Percentiles rank a stretch among this genome's conserved stretches.
These are phyloP conservation scores for Drosophila suboccidentalis DNA, from an alignment of 2,888 invertebrate genomes.

Conservation along the genomic window DNA sequence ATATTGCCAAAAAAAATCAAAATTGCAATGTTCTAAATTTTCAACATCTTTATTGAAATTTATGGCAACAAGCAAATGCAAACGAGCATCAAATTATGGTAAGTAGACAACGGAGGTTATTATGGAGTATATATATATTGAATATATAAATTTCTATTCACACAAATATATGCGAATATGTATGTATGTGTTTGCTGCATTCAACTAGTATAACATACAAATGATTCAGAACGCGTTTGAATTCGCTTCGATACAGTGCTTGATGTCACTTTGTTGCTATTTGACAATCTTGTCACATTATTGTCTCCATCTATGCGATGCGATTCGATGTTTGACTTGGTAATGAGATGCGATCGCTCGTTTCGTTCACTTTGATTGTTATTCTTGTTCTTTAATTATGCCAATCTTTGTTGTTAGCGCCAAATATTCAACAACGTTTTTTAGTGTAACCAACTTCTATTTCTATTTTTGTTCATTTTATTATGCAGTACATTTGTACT, in stretches of 20 bases:
- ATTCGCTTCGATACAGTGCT: slow-evolving; percentile 27
- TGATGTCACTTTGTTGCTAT: slow-evolving; percentile 67
- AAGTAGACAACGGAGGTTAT: slow-evolving; percentile 12
- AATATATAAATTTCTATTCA: background rate
- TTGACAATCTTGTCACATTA: slow-evolving; percentile 78
- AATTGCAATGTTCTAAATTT: slow-evolving; percentile 53
- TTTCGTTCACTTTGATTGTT: slow-evolving; percentile 3
- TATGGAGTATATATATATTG: slow-evolving; percentile 9
- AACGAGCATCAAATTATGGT: slow-evolving; percentile 34
- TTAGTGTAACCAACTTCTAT: slow-evolving; percentile 1
- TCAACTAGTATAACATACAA: slow-evolving; percentile 7
- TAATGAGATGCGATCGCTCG: slow-evolving; percentile 56
- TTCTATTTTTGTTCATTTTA: slow-evolving; percentile 12
- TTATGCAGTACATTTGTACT: slow-evolving; percentile 21
- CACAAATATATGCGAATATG: too few species aligned
- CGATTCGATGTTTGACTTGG: slow-evolving; percentile 60
- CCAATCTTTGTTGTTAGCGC: slow-evolving; percentile 49
- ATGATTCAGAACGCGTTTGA: slow-evolving; percentile 61
- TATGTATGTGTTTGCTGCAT: slow-evolving; percentile 2
- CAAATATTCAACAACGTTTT: slow-evolving; percentile 35
- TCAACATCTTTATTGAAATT: slow-evolving; percentile 49
- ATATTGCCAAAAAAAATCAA: slow-evolving; percentile 18
- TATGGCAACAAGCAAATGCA: slow-evolving; percentile 48
- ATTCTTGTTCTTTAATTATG: slow-evolving; percentile 55
- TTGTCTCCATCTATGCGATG: slow-evolving; percentile 38